phyloP scores from a whole-genome alignment of 2,113 vertebrate species.

The Neogobius melanostomus region DNA sequence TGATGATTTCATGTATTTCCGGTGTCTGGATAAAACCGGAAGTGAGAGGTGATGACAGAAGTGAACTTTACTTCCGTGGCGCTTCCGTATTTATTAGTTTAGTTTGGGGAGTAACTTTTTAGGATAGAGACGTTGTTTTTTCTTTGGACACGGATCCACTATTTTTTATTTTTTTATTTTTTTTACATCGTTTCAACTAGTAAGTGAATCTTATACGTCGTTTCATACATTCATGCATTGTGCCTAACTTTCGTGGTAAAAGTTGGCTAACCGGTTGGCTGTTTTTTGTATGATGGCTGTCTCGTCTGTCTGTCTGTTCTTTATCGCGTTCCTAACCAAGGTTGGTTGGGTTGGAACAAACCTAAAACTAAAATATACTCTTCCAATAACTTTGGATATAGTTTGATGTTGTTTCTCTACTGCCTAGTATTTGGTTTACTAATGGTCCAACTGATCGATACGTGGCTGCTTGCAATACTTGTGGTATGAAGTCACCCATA shows the following conservation, averaged over 20 bases:
- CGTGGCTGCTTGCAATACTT: slow-evolving; percentile 48
- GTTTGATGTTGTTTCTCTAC: background rate
- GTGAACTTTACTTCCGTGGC: slow-evolving; percentile 47
- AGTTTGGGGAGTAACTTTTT: background rate
- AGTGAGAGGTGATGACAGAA: background rate
- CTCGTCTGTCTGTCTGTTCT: background rate
- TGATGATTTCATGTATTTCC: background rate
- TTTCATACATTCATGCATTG: background rate
- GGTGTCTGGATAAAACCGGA: slow-evolving; percentile 24
- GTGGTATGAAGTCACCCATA: slow-evolving; percentile 21
- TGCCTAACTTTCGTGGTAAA: slow-evolving; percentile 27
- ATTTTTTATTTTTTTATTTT: no score
- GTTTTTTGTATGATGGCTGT: background rate
- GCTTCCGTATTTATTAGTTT: slow-evolving; percentile 66
- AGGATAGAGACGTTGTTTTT: background rate
- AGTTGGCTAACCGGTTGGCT: slow-evolving; percentile 25
- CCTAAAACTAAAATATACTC: background rate
- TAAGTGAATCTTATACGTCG: slow-evolving; percentile 4
- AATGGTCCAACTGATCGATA: slow-evolving; percentile 3
- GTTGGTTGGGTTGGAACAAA: background rate
- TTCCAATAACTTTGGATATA: background rate
- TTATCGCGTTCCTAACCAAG: background rate
- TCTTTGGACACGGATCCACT: background rate
- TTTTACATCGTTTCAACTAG: no score
- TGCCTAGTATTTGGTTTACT: background rate